Base-by-base conservation (phyloP, 2,888 invertebrate species). In the Tryphoninae sp. region DNA sequence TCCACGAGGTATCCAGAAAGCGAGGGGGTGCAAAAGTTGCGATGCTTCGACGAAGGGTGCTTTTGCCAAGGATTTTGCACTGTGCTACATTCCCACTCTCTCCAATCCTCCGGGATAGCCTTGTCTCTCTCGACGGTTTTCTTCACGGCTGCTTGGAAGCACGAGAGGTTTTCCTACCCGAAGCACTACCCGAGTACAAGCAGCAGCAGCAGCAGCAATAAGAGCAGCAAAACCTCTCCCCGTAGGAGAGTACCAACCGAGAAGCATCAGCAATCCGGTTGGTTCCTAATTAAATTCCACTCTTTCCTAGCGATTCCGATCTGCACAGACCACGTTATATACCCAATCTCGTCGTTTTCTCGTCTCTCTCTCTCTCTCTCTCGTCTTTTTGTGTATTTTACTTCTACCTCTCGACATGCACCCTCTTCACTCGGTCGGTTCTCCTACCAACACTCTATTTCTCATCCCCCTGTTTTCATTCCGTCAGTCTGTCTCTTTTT, bases 281-380 rank as follows among this genome's bases (percentile, higher is more conserved):
- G 87, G 81, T 83, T 90, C 89, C 89, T 91, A 91, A 91, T 91
- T 91, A 91, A 91, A 91, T 91, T 90, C 89, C 88, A 88, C 90
- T 90, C 87, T 90, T 90, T 90, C 87, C 89, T 88, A 88, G 86
- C 86, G 88, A 87, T 86, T 82, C 72, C 78, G 76, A 79, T 82
- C 82, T 73, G 55, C 68, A 49, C 71, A 58, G 69, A 13, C 40
- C 68, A 69, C 77, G 61, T 61, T 73, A 67, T 76, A 72, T 67
- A 80, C 58, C 72, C 79, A 78, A 82, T 82, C 51, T 68, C 79
- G 23, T 45, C 40, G 62, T 69, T 77, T 77, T 23, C 69, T 58
- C 65, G 42, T 61, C 42, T 8, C 64, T 69, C 67, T 51, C 26
- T 53, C 59, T 49, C 19, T 23, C 75, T 72, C 71, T 42, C 65